Conservation (phyloP, 2,113 vertebrate genomes). For the Rhegmatorhina hoffmannsi region DNA sequence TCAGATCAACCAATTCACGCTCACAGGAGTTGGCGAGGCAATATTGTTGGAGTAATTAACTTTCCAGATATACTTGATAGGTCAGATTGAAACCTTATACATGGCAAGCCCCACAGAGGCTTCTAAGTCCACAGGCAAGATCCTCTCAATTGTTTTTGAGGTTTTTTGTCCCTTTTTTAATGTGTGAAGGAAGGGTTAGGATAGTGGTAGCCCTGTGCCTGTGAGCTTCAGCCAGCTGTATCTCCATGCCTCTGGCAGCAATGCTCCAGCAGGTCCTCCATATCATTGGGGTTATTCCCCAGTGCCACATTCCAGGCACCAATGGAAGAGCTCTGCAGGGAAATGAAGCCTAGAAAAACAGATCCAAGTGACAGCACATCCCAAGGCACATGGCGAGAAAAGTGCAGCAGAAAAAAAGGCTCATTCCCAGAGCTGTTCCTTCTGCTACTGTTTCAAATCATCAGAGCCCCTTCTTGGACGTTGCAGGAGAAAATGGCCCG, state of each 20-base stretch:
- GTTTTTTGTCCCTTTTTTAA: not conserved
- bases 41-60: not conserved
- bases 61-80: not conserved
- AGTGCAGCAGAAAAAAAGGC: not conserved
- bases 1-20: not conserved
- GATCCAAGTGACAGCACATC: not conserved
- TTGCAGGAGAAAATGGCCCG: not conserved
- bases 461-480: not conserved
- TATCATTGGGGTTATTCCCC: not conserved
- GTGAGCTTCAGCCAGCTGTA: not conserved
- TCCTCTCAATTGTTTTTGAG: not conserved
- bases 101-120: not conserved
- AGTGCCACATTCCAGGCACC: not conserved
- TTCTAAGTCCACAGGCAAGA: not conserved
- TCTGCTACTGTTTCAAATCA: not conserved
- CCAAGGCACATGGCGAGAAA: not conserved
- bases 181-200: not conserved
- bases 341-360: not conserved
- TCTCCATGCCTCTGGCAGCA: not conserved
- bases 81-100: not conserved
- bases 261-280: not conserved
- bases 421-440: not conserved
- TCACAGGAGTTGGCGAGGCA: not conserved
- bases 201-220: not conserved
- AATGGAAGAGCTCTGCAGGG: not conserved